phyloP scores from a whole-genome alignment of 1,140 invertebrate genomes.

The Piezodorus guildinii region DNA sequence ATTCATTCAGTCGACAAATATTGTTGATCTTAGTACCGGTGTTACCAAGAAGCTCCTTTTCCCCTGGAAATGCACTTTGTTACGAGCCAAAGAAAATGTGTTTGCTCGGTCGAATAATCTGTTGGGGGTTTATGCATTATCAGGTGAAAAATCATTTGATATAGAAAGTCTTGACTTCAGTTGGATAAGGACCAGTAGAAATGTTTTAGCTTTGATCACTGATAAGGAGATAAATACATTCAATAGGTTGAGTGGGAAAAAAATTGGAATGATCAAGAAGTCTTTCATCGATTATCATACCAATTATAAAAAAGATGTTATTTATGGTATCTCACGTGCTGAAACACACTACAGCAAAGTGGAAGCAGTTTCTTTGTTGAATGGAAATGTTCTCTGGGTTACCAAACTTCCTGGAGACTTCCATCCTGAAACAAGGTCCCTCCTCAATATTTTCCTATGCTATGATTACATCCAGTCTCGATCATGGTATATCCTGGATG shows the following conservation, averaged over 20 bases:
- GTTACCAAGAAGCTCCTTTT: neutral
- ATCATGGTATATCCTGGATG: neutral
- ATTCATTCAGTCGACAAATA: neutral
- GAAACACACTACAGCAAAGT: neutral
- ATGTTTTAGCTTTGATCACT: neutral
- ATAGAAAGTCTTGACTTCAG: neutral
- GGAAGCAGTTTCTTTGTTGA: neutral
- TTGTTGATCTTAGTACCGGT: neutral
- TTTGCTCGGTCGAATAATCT: neutral
- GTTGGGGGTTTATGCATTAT: neutral
- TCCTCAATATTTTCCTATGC: neutral
- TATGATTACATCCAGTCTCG: neutral
- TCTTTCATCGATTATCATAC: neutral
- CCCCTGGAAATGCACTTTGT: slow-evolving; percentile 3
- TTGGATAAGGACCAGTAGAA: neutral
- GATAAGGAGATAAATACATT: neutral
- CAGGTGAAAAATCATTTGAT: neutral
- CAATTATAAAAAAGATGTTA: neutral
- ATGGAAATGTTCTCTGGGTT: neutral
- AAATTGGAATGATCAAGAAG: neutral
- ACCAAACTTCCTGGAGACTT: neutral
- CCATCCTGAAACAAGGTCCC: neutral
- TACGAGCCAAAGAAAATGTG: neutral
- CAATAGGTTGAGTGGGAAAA: neutral
- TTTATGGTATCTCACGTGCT: neutral